Evolutionary conservation across 2,888 invertebrate genomes (phyloP).

Genomic region (Dolichomitus sp.): DNA sequence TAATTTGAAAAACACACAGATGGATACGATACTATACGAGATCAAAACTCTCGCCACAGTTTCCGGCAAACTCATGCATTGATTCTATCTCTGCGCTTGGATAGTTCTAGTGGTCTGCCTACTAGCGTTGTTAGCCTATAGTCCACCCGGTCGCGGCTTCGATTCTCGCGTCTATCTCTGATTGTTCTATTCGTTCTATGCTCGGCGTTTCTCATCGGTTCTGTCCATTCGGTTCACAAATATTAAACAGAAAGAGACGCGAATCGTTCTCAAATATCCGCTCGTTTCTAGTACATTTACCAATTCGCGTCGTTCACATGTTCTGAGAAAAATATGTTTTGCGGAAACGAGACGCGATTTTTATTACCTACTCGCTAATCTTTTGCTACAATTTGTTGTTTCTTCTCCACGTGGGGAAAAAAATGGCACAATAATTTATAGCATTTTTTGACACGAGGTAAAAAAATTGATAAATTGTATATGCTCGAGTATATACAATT

Average conservation of each 20-base stretch:
- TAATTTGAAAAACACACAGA: neutral
- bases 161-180: neutral
- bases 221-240: neutral
- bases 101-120: neutral
- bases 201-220: neutral
- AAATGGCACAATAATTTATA: too few relatives aligned
- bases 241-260: conserved; percentile 15
- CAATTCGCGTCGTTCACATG: neutral
- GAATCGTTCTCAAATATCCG: conserved; percentile 8
- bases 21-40: neutral
- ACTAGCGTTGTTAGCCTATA: conserved; percentile 4
- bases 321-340: neutral
- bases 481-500: too few relatives aligned
- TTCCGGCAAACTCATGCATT: neutral
- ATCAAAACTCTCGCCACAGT: neutral
- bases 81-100: conserved; percentile 15
- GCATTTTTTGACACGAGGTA: too few relatives aligned
- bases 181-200: neutral
- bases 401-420: neutral
- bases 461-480: too few relatives aligned
- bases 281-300: neutral
- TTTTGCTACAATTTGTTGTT: neutral
- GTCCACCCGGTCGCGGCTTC: conserved; percentile 14
- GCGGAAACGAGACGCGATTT: neutral
- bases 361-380: neutral